Evolutionary conservation across 2,888 invertebrate genomes (phyloP), one percentile per base, ranked within the genome.

Genomic region (Drosophila fulvimacula): DNA sequence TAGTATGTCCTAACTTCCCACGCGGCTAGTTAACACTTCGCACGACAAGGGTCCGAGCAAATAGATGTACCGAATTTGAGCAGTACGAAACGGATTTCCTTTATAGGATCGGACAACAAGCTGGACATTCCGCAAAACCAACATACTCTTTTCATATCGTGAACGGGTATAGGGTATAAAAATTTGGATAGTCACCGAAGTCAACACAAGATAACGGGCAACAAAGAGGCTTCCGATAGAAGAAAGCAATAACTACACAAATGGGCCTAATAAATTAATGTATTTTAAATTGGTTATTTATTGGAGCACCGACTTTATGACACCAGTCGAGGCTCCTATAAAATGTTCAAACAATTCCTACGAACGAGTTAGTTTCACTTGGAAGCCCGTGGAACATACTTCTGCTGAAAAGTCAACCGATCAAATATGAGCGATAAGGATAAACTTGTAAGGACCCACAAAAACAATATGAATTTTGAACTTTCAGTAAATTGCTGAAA

Each of bases 361-460:
- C 11, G 39, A 30, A 21, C 51, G 34, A 30, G 52, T 38, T 36
- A 73, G 70, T 76, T 38, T 59, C 34, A 69, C 4, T 52, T 60
- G 42, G 52, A 38, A 21, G 41, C 32, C 38, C 63, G 71, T 53
- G 56, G 24, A 52, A 19, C 32, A 19, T 19, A 69, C 49, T 30
- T 56, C 48, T 42, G n/a, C 39, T 3, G 34, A 46, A 53, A 32
- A 55, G 34, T 11, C 17, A 10, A 46, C 1, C 30, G 15, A 34
- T 9, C 39, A 19, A 46, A 3, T 34, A 73, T 73, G 73, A 39
- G 56, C 52, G 73, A 75, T 75, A 70, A 69, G 71, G 76, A 69
- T 39, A 63, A 34, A 53, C 48, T 76, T 44, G 73, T 73, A 75
- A 46, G n/a, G 9, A 17, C 13, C 9, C 0, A 21, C 11, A 32